Conservation (phyloP, 92 coral and sea anemone genomes). For the Siderastrea siderea region DNA sequence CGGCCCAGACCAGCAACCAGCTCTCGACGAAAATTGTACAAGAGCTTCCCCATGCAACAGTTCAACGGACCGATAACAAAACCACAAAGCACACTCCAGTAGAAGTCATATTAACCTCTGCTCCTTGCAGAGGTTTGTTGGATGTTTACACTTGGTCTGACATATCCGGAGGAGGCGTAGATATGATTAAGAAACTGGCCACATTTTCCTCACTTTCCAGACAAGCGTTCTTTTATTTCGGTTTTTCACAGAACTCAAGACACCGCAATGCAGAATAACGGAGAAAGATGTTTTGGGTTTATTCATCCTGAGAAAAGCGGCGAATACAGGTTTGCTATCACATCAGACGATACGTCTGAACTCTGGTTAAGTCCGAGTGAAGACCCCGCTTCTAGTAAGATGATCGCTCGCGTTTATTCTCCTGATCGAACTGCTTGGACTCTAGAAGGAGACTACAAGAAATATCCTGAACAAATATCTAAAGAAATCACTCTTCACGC, state of each 20-base stretch:
- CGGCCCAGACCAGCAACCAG: too few species aligned
- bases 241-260: neutral
- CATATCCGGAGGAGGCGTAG: conserved; percentile 1
- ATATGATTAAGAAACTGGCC: conserved; percentile 17
- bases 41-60: neutral
- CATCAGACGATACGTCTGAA: conserved; percentile 45
- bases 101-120: neutral
- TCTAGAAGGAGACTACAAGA: conserved; percentile 10
- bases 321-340: conserved; percentile 29
- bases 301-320: conserved; percentile 4
- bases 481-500: conserved; percentile 18
- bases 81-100: neutral
- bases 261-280: neutral
- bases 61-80: neutral
- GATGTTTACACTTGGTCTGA: conserved; percentile 10
- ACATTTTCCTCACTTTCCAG: conserved; percentile 23
- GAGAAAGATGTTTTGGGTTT: conserved; percentile 32
- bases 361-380: conserved; percentile 39
- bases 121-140: neutral
- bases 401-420: conserved; percentile 40
- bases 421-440: conserved; percentile 30
- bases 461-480: conserved; percentile 37
- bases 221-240: conserved; percentile 16
- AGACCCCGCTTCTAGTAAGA: neutral
- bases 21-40: conserved; percentile 16